Conservation (phyloP, 2,888 invertebrate genomes). For the Ceriagrion tenellum region DNA sequence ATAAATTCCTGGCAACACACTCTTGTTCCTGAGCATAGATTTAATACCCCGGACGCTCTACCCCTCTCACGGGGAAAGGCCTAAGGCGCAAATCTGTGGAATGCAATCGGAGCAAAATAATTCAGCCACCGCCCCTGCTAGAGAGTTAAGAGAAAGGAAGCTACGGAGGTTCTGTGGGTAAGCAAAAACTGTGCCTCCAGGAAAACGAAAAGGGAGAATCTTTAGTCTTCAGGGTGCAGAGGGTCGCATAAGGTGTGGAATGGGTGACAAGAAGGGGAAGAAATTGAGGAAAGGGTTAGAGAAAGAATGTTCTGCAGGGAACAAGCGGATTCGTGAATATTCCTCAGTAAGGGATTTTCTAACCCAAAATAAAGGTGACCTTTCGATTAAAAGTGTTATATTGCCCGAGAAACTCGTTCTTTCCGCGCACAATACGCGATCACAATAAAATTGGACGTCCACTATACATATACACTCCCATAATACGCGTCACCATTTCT, state of each 20-base stretch:
- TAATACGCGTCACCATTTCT: no score
- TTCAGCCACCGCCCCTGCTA: not conserved
- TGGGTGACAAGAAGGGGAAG: not conserved
- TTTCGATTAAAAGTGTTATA: no score
- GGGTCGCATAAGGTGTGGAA: not conserved
- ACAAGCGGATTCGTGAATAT: not conserved
- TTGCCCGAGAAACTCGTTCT: no score
- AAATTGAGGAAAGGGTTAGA: not conserved
- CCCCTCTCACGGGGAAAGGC: not conserved
- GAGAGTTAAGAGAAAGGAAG: not conserved
- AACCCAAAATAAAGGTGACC: not conserved
- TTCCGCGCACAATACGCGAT: no score
- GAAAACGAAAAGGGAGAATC: not conserved
- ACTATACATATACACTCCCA: no score
- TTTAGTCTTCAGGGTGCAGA: not conserved
- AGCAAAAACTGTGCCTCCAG: not conserved
- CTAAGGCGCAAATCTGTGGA: not conserved
- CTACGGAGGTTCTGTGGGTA: not conserved
- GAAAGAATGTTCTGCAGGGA: not conserved
- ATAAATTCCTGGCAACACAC: conserved; percentile 14
- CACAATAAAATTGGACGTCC: no score
- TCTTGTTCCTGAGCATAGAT: not conserved
- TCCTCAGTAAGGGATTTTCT: not conserved
- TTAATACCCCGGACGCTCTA: not conserved
- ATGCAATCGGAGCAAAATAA: conserved; percentile 22